phyloP scores from a whole-genome alignment of 2,797 vertebrate species.

The Taenioides sp. region DNA sequence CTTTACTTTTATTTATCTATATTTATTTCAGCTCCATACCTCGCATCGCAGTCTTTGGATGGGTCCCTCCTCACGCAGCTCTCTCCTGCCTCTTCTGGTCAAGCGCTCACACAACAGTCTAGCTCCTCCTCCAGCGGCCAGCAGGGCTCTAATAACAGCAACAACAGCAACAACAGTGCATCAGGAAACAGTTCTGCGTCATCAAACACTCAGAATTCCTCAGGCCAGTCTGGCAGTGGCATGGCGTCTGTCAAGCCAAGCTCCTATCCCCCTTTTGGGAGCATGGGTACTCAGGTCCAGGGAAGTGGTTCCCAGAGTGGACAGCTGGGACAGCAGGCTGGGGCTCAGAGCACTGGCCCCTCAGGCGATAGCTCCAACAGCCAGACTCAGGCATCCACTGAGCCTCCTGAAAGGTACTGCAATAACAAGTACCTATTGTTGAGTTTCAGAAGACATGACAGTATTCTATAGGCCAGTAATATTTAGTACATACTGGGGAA shows the following conservation, averaged over 20 bases:
- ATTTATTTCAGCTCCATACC: constrained; percentile 87
- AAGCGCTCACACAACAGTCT: constrained; percentile 78
- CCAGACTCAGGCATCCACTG: constrained; percentile 80
- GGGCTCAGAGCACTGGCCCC: constrained; percentile 76
- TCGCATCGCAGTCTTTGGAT: constrained; percentile 93
- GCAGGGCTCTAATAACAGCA: constrained; percentile 77
- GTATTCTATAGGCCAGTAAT: too few relatives aligned
- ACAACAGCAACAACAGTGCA: constrained; percentile 57
- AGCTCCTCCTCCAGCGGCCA: constrained; percentile 69
- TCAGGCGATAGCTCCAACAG: constrained; percentile 79
- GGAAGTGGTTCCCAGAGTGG: constrained; percentile 78
- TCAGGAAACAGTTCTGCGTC: constrained; percentile 74
- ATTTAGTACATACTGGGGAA: too few relatives aligned
- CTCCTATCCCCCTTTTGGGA: constrained; percentile 88
- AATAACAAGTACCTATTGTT: neutral
- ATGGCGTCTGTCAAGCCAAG: constrained; percentile 85
- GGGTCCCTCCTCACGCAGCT: constrained; percentile 90
- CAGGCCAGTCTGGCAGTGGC: constrained; percentile 72
- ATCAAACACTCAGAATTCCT: constrained; percentile 78
- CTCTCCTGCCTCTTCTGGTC: constrained; percentile 79
- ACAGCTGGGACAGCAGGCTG: constrained; percentile 84
- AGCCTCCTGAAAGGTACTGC: constrained; percentile 92
- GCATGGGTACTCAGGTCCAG: constrained; percentile 77
- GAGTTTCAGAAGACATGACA: too few relatives aligned
- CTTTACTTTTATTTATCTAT: too few relatives aligned